These are phyloP conservation scores for Dinocampus coccinellae DNA, from an alignment of 2,888 invertebrate genomes.

Conservation along the genomic window DNA sequence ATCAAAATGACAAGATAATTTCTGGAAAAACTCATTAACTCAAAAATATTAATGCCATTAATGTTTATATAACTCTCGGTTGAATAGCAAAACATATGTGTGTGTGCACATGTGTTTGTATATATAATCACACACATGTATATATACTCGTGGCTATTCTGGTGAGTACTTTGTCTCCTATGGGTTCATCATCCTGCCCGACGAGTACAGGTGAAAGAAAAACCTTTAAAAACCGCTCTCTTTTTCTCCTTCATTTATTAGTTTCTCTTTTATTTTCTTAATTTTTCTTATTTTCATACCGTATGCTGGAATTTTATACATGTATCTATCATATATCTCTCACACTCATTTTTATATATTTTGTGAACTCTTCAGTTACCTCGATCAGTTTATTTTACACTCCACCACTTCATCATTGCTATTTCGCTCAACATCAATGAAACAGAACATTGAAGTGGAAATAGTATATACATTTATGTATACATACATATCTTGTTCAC, in stretches of 20 bases:
- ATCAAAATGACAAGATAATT: constrained; percentile 12
- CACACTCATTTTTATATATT: not conserved
- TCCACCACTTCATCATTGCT: constrained; percentile 50
- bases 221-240: constrained; percentile 11
- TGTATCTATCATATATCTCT: not conserved
- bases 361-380: constrained; percentile 11
- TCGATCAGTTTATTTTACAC: constrained; percentile 53
- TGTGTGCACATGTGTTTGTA: not conserved
- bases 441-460: constrained; percentile 37
- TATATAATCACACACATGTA: too few species aligned
- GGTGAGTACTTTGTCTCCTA: constrained; percentile 29
- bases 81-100: not conserved
- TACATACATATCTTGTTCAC: not conserved
- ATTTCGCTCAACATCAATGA: constrained; percentile 53
- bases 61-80: constrained; percentile 9
- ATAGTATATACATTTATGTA: not conserved
- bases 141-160: constrained; percentile 4
- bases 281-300: not conserved
- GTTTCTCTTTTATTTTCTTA: not conserved
- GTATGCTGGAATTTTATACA: not conserved
- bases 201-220: constrained; percentile 17
- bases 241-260: constrained; percentile 4
- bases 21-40: constrained; percentile 11
- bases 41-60: constrained; percentile 18
- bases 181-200: constrained; percentile 24